Conservation (phyloP, 2,113 vertebrate species). For the Sorex fumeus region DNA sequence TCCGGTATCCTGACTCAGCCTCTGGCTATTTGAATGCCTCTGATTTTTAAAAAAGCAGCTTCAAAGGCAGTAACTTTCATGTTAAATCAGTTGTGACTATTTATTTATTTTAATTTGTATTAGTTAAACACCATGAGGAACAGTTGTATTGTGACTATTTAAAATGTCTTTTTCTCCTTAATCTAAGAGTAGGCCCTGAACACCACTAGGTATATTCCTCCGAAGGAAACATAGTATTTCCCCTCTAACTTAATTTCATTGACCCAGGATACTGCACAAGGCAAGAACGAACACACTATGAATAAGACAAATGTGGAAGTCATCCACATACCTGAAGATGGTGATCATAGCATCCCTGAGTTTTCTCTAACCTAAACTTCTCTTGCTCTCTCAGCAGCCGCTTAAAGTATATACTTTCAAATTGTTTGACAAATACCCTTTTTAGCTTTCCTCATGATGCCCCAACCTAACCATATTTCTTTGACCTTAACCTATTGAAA, state of each 20-base stretch:
- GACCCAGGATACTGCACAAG: neutral
- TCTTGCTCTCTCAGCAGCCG: neutral
- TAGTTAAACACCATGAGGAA: no score
- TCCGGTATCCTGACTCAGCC: neutral
- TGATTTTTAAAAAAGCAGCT: neutral
- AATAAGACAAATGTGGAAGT: neutral
- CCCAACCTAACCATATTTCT: neutral
- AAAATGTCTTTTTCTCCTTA: neutral
- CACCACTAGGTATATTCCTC: no score
- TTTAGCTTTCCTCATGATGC: neutral
- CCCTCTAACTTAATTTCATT: neutral
- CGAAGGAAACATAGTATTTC: neutral
- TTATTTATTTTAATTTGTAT: no score
- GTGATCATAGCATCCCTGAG: neutral
- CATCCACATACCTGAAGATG: neutral
- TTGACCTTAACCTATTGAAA: neutral
- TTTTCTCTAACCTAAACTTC: neutral
- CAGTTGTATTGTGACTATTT: conserved; percentile 2
- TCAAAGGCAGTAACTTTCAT: neutral
- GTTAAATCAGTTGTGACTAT: neutral
- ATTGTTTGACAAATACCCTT: neutral
- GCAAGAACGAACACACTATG: neutral
- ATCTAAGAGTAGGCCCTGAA: neutral
- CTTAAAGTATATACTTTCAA: conserved; percentile 4
- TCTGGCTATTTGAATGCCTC: neutral